These are phyloP conservation scores for Andrena chrysosceles DNA, from an alignment of 2,888 invertebrate genomes.

Conservation along the genomic window DNA sequence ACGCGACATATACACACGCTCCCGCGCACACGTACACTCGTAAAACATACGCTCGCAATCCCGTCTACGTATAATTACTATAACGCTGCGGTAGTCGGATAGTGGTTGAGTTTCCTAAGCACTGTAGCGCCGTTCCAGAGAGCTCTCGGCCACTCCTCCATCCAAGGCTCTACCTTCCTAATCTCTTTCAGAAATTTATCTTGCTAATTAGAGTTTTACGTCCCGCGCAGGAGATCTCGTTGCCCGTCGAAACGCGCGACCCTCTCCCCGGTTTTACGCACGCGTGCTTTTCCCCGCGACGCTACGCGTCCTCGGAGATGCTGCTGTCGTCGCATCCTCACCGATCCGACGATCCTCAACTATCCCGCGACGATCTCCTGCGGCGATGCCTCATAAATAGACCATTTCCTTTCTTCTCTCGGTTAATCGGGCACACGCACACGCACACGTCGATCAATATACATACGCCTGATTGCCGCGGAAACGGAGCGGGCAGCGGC, in stretches of 20 bases:
- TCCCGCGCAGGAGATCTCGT: constrained; percentile 10
- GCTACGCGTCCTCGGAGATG: not conserved
- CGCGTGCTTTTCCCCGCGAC: not conserved
- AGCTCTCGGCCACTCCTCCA: constrained; percentile 28
- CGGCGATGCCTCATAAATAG: constrained; percentile 33
- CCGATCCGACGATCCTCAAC: not conserved
- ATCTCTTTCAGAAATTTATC: constrained; percentile 43
- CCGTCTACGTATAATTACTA: constrained; percentile 83
- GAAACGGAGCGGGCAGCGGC: no score
- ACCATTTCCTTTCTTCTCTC: constrained; percentile 1
- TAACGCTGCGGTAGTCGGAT: constrained; percentile 81
- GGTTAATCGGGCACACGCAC: not conserved
- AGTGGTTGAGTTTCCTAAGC: constrained; percentile 82
- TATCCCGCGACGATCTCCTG: constrained; percentile 25
- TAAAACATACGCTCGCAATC: constrained; percentile 70
- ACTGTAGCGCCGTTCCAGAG: constrained; percentile 77
- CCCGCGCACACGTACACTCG: constrained; percentile 21
- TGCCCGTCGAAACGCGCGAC: constrained; percentile 7
- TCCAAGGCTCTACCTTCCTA: constrained; percentile 38
- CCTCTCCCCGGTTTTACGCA: not conserved
- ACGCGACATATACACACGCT: constrained; percentile 58
- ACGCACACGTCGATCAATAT: constrained; percentile 30
- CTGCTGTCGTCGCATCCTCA: not conserved
- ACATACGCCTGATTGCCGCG: not conserved
- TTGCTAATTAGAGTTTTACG: constrained; percentile 15